A percentile compares a stretch with the other conserved stretches of the same genome.
Conservation (phyloP, 2,888 invertebrate species). For the Drosophila seclusa region DNA sequence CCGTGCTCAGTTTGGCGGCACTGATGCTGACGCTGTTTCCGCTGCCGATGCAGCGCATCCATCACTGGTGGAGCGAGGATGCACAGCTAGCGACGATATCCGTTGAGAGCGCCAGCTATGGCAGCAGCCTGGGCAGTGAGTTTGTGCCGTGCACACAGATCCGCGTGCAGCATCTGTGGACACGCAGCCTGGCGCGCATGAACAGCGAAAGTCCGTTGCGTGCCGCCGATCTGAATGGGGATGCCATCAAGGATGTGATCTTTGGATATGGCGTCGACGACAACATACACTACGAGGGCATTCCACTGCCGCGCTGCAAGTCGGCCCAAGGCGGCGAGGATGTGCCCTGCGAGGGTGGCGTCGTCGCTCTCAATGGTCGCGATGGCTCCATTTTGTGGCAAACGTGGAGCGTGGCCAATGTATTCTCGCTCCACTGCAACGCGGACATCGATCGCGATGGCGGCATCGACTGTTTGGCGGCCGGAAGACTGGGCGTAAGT, state of each 20-base stretch:
- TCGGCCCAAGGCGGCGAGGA: constrained; percentile 88
- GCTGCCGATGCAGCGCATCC: constrained; percentile 87
- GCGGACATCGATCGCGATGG: constrained; percentile 90
- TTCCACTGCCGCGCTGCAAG: constrained; percentile 86
- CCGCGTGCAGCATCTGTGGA: constrained; percentile 87
- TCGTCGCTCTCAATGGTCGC: constrained; percentile 90
- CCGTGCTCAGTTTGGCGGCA: constrained; percentile 88
- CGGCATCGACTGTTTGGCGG: constrained; percentile 89
- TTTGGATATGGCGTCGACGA: constrained; percentile 90
- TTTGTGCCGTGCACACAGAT: constrained; percentile 84
- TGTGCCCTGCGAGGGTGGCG: constrained; percentile 90
- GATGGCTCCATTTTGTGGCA: constrained; percentile 91
- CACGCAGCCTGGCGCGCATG: constrained; percentile 88
- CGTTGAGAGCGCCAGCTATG: constrained; percentile 49
- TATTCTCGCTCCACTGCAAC: constrained; percentile 90
- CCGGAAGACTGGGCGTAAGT: constrained; percentile 90
- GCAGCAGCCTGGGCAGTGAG: constrained; percentile 79
- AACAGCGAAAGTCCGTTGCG: constrained; percentile 91
- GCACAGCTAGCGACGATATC: constrained; percentile 35
- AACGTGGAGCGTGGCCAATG: constrained; percentile 89
- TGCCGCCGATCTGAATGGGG: constrained; percentile 89
- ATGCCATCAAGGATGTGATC: constrained; percentile 90
- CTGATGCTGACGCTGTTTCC: constrained; percentile 89
- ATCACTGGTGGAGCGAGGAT: constrained; percentile 86
- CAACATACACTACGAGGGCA: constrained; percentile 86